These are phyloP conservation scores for Smutsia gigantea DNA, from an alignment of 2,797 vertebrate species.

Conservation along the genomic window DNA sequence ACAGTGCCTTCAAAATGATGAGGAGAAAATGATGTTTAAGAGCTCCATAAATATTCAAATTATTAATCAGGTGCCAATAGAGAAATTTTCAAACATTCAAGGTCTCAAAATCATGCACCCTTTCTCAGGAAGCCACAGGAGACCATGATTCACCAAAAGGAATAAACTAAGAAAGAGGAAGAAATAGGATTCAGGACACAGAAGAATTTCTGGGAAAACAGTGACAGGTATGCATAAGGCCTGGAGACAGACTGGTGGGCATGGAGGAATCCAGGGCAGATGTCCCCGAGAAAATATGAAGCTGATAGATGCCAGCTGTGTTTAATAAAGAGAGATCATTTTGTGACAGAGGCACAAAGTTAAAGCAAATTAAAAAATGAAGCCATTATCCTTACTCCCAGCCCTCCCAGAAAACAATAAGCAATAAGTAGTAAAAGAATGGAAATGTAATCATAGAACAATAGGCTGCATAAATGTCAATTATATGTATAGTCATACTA, in stretches of 20 bases:
- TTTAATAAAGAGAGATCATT: not conserved
- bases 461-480: not conserved
- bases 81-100: not conserved
- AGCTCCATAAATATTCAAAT: not conserved
- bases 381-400: not conserved
- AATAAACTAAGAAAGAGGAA: not conserved
- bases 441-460: not conserved
- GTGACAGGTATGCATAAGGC: not conserved
- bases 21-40: not conserved
- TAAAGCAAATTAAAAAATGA: constrained; percentile 17
- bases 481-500: not conserved
- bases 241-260: not conserved
- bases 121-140: not conserved
- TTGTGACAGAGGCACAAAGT: not conserved
- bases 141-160: not conserved
- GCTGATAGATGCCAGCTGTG: too few species aligned
- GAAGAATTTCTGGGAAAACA: accelerated
- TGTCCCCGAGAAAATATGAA: not conserved
- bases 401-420: not conserved
- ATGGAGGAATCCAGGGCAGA: not conserved
- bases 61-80: not conserved
- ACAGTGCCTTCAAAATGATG: not conserved
- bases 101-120: not conserved
- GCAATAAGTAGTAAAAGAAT: not conserved
- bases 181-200: not conserved